Conservation (phyloP, 2,888 invertebrate genomes). For the Ophion ellenae region DNA sequence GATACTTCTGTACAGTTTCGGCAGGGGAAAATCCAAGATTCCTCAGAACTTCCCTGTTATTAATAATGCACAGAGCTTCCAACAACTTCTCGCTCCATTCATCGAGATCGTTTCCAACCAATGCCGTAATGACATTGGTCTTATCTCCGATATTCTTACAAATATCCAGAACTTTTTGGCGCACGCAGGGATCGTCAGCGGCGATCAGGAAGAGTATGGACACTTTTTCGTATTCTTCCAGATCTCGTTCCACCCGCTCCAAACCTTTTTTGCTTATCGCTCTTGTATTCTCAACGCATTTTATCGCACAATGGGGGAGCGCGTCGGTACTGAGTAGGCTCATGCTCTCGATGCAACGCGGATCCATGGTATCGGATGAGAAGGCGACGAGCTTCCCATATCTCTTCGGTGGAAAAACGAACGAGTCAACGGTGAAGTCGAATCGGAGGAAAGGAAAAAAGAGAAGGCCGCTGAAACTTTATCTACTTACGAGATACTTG, state of each 20-base stretch:
- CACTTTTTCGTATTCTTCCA: slow-evolving; percentile 84
- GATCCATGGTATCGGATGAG: not conserved
- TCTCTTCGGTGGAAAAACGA: not conserved
- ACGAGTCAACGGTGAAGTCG: not conserved
- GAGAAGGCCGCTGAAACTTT: not conserved
- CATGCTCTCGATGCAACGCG: slow-evolving; percentile 5
- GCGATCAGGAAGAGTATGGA: slow-evolving; percentile 80
- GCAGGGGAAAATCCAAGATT: slow-evolving; percentile 78
- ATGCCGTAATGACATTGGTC: slow-evolving; percentile 74
- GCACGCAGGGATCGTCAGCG: slow-evolving; percentile 72
- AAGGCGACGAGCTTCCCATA: not conserved
- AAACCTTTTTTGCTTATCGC: slow-evolving; percentile 8
- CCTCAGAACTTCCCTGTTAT: slow-evolving; percentile 81
- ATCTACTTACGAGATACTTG: not conserved
- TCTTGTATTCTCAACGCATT: not conserved
- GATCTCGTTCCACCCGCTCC: slow-evolving; percentile 81
- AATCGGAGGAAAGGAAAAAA: not conserved
- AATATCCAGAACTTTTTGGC: slow-evolving; percentile 70
- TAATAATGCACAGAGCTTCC: slow-evolving; percentile 85
- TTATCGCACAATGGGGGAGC: not conserved
- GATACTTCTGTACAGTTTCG: slow-evolving; percentile 36
- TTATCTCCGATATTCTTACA: slow-evolving; percentile 58
- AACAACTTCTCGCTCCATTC: slow-evolving; percentile 84
- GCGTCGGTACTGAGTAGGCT: slow-evolving; percentile 23
- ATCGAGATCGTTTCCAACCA: slow-evolving; percentile 75